Conservation (phyloP, 2,797 vertebrate genomes). For the Lacerta bilineata region DNA sequence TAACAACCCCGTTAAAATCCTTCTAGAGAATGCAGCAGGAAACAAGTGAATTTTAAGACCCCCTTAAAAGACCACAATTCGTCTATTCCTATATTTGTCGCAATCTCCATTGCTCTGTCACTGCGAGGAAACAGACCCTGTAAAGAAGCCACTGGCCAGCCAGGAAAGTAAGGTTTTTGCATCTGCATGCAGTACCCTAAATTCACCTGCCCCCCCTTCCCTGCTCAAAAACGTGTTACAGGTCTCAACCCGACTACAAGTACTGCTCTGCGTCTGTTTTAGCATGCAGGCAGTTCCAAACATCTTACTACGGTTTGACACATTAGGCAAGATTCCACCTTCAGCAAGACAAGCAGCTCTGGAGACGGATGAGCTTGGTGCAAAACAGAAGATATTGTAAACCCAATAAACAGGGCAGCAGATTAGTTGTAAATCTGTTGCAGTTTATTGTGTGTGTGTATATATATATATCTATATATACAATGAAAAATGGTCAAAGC, state of each 20-base stretch:
- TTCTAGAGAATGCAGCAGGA: neutral
- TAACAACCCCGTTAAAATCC: neutral
- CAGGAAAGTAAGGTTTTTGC: neutral
- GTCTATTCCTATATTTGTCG: neutral
- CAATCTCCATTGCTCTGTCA: neutral
- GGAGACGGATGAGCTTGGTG: slow-evolving; percentile 16
- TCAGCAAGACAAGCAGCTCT: neutral
- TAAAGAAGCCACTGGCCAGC: neutral
- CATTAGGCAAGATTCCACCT: neutral
- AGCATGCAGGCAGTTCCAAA: neutral
- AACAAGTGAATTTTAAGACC: no score
- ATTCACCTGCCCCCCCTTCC: neutral
- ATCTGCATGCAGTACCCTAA: neutral
- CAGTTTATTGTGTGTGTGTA: slow-evolving; percentile 36
- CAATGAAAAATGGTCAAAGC: slow-evolving; percentile 53
- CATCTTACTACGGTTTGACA: neutral
- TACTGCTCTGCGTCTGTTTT: neutral
- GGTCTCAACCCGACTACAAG: neutral
- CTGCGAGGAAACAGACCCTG: neutral
- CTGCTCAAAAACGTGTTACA: no score
- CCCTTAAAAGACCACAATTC: no score
- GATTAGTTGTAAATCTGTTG: slow-evolving; percentile 56
- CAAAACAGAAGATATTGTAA: slow-evolving; percentile 54
- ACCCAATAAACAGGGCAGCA: slow-evolving; percentile 55
- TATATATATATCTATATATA: slow-evolving; percentile 37